Evolutionary conservation across 2,797 vertebrate genomes (phyloP).

Genomic region (Peromyscus aztecus): DNA sequence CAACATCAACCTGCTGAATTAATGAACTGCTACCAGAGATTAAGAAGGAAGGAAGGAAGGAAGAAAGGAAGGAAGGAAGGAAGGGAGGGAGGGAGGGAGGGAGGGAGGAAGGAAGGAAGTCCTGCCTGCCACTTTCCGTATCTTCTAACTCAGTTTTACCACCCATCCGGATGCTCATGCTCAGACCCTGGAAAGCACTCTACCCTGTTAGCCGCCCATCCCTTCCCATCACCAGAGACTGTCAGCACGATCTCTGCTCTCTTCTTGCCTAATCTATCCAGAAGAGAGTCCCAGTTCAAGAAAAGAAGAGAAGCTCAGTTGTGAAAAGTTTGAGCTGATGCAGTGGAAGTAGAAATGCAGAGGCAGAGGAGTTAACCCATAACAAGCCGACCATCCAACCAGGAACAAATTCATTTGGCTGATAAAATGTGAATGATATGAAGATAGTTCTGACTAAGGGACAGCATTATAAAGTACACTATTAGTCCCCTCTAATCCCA

Average conservation of each 20-base stretch:
- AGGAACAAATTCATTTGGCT: slow-evolving; percentile 44
- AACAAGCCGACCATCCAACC: slow-evolving; percentile 9
- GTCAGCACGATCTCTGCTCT: not conserved
- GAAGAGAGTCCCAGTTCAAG: no score
- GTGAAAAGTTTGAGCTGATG: no score
- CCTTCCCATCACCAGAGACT: not conserved
- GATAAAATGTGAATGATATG: slow-evolving; percentile 38
- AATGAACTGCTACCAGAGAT: not conserved
- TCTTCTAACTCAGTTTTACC: slow-evolving; percentile 13
- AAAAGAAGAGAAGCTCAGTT: no score
- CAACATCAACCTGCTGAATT: not conserved
- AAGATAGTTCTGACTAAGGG: slow-evolving; percentile 28
- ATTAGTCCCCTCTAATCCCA: not conserved
- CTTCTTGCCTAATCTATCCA: no score
- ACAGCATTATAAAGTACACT: slow-evolving; percentile 3
- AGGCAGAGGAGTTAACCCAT: not conserved
- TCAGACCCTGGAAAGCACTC: slow-evolving; percentile 15
- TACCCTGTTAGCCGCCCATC: not conserved
- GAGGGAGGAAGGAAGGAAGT: no score
- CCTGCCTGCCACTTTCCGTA: not conserved
- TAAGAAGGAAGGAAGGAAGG: not conserved
- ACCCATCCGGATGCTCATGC: not conserved
- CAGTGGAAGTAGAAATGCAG: not conserved
- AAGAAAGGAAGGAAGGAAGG: not conserved
- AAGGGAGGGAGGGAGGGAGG: no score